These are phyloP conservation scores for Euplexia lucipara DNA, from an alignment of 2,888 invertebrate species.

Conservation along the genomic window DNA sequence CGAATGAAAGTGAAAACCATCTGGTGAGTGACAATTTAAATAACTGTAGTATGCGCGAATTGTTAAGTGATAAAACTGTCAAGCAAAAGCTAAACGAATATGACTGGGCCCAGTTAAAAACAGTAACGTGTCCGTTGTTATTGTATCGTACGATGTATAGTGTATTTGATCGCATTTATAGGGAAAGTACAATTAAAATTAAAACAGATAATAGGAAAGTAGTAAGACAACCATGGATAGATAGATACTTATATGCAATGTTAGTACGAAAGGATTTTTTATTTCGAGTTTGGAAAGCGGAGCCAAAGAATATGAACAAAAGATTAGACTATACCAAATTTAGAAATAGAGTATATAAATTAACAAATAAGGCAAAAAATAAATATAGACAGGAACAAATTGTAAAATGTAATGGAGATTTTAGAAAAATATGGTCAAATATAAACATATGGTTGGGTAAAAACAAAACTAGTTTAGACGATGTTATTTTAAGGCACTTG, in stretches of 20 bases:
- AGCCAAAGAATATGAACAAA: neutral
- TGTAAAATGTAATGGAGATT: no score
- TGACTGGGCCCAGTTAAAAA: neutral
- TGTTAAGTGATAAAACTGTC: conserved; percentile 1
- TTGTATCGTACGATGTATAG: neutral
- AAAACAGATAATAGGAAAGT: neutral
- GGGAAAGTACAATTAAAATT: neutral
- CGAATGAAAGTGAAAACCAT: no score
- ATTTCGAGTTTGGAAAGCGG: no score
- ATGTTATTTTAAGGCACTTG: no score
- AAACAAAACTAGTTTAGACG: no score
- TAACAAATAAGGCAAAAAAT: no score
- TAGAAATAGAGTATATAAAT: no score
- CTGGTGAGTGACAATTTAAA: no score
- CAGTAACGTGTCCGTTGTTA: conserved; percentile 3
- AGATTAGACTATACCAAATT: neutral
- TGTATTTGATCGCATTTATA: conserved; percentile 1
- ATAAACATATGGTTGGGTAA: no score
- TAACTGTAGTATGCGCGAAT: neutral
- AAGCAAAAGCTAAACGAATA: conserved; percentile 15
- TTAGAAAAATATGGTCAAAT: no score
- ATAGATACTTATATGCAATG: neutral
- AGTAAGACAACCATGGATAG: conserved; percentile 8
- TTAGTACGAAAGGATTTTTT: no score
- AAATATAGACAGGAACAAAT: no score